A percentile compares a stretch with the other conserved stretches of the same genome.
Conservation (phyloP, 2,113 vertebrate species). For the Desmodus rotundus region DNA sequence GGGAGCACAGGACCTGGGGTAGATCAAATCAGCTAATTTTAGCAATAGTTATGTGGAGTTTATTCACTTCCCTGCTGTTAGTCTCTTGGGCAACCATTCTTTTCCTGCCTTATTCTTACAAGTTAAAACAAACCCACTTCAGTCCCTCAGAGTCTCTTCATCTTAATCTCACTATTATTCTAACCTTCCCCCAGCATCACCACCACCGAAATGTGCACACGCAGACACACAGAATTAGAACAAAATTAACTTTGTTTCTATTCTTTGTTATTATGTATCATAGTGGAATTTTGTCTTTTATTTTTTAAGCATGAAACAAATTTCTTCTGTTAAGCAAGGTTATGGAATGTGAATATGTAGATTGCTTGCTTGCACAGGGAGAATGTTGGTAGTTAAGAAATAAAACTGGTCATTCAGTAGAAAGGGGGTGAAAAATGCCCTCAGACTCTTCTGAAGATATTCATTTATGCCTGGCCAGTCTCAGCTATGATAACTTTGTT, state of each 20-base stretch:
- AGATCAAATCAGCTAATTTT: background rate
- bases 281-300: background rate
- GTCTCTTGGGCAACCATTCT: background rate
- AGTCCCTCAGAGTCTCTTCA: background rate
- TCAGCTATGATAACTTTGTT: conserved; percentile 63
- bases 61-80: background rate
- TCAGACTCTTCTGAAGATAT: conserved; percentile 65
- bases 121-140: background rate
- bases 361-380: conserved; percentile 56
- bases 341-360: background rate
- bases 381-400: conserved; percentile 44
- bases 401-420: conserved; percentile 49
- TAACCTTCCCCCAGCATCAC: background rate
- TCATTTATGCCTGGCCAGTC: conserved; percentile 70
- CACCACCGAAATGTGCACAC: background rate
- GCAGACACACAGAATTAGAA: background rate
- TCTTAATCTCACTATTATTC: background rate
- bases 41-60: background rate
- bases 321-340: background rate
- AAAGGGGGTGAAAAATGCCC: background rate
- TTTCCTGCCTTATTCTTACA: background rate
- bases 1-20: background rate
- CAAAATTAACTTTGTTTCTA: background rate
- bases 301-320: background rate
- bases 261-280: background rate